Conservation (phyloP, 2,797 vertebrate genomes). For the Lycodopsis pacificus region DNA sequence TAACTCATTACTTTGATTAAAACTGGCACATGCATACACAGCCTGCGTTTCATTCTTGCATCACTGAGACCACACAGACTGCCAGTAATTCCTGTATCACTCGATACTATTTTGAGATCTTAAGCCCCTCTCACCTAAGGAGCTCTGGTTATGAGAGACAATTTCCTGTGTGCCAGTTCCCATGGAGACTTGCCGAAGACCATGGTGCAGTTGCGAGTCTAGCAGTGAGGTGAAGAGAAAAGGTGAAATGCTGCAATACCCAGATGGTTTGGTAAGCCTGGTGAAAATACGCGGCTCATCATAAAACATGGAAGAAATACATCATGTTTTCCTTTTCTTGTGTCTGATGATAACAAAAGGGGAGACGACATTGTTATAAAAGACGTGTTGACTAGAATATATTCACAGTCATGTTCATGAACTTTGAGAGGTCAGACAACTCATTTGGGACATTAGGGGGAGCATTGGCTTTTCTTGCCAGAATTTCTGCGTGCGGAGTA, state of each 20-base stretch:
- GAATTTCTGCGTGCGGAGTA: constrained; percentile 61
- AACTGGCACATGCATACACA: constrained; percentile 37
- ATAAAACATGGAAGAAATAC: constrained; percentile 26
- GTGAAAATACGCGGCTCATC: constrained; percentile 32
- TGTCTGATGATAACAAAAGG: constrained; percentile 19
- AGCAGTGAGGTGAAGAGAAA: constrained; percentile 21
- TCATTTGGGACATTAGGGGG: constrained; percentile 67
- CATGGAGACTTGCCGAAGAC: constrained; percentile 72
- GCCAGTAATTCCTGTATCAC: constrained; percentile 40
- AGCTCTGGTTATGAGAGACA: constrained; percentile 67
- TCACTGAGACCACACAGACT: constrained; percentile 45
- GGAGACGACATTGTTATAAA: constrained; percentile 20
- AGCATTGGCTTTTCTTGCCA: constrained; percentile 63
- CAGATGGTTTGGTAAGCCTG: constrained; percentile 31
- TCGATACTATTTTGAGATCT: constrained; percentile 41
- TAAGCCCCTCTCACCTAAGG: constrained; percentile 61
- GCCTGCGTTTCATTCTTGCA: constrained; percentile 41
- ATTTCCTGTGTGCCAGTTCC: constrained; percentile 73
- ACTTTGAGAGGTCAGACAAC: constrained; percentile 67
- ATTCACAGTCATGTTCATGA: constrained; percentile 56
- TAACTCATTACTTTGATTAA: constrained; percentile 52
- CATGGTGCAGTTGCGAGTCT: constrained; percentile 47
- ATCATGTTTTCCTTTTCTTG: constrained; percentile 11
- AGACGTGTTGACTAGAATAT: constrained; percentile 42
- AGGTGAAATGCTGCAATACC: constrained; percentile 31